Percentiles rank a stretch among this genome's conserved stretches.
Evolutionary conservation across 2,113 vertebrate species (phyloP).

Genomic region (Abramis brama): DNA sequence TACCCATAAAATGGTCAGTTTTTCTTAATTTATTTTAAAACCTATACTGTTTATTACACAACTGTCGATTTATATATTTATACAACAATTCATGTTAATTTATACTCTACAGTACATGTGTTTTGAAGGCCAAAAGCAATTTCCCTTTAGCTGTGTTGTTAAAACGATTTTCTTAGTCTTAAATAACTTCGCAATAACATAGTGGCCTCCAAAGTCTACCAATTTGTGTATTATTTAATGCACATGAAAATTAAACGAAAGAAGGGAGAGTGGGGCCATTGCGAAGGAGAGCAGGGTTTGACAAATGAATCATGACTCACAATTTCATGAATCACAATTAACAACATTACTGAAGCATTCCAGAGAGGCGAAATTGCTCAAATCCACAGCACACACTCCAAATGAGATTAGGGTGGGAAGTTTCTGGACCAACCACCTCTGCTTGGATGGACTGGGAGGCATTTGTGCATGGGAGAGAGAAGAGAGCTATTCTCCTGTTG

Average conservation of each 20-base stretch:
- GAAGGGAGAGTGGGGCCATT: not conserved
- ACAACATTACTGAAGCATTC: not conserved
- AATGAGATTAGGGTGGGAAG: constrained; percentile 13
- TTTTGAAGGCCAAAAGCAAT: not conserved
- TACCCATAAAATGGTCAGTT: too few species aligned
- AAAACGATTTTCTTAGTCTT: not conserved
- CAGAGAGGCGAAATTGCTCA: constrained; percentile 20
- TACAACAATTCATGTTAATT: not conserved
- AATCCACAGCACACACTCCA: constrained; percentile 13
- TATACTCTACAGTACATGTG: not conserved
- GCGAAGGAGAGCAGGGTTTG: not conserved
- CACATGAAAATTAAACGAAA: not conserved
- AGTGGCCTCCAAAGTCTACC: not conserved
- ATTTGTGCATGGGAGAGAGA: not conserved
- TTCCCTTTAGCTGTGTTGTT: not conserved
- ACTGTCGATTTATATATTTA: not conserved
- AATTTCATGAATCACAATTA: constrained; percentile 22
- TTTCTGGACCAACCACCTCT: constrained; percentile 9
- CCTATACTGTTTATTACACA: not conserved
- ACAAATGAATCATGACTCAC: constrained; percentile 26
- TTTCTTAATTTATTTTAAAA: not conserved
- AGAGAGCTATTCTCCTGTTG: constrained; percentile 23
- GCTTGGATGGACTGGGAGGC: constrained; percentile 18
- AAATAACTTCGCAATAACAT: not conserved
- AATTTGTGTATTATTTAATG: not conserved